Conservation (phyloP, 2,888 invertebrate species). For the Vandiemenella viatica region DNA sequence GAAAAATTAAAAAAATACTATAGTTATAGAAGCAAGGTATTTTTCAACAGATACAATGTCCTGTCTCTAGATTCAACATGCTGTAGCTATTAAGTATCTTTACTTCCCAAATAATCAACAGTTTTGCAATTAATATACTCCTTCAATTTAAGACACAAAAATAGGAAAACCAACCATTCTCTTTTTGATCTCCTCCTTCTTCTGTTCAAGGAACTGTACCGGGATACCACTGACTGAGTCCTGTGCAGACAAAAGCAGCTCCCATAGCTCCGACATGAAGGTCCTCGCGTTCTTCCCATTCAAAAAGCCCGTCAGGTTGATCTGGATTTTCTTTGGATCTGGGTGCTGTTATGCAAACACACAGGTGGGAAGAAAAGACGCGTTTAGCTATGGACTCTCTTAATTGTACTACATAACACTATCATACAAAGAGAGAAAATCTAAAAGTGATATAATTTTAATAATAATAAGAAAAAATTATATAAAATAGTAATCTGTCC, state of each 20-base stretch:
- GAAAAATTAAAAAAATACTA: no score
- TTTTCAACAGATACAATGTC: no score
- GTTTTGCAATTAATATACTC: no score
- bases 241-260: slow-evolving; percentile 84
- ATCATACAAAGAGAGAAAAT: not conserved
- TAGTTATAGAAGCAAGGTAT: no score
- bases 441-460: not conserved
- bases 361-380: slow-evolving; percentile 11
- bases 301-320: slow-evolving; percentile 96
- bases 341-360: slow-evolving; percentile 56
- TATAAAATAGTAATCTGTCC: no score
- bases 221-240: slow-evolving; percentile 93
- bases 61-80: not conserved
- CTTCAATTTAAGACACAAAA: not conserved
- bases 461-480: no score
- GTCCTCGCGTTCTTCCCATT: slow-evolving; percentile 94
- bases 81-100: no score
- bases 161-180: slow-evolving; percentile 45
- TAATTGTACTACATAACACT: not conserved
- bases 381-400: slow-evolving; percentile 1
- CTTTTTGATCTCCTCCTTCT: slow-evolving; percentile 90
- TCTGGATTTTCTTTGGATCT: slow-evolving; percentile 98
- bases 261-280: slow-evolving; percentile 98
- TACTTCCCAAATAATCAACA: no score
- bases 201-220: slow-evolving; percentile 82